These are phyloP conservation scores for Euplagia quadripunctaria DNA, from an alignment of 2,888 invertebrate species.

Conservation along the genomic window DNA sequence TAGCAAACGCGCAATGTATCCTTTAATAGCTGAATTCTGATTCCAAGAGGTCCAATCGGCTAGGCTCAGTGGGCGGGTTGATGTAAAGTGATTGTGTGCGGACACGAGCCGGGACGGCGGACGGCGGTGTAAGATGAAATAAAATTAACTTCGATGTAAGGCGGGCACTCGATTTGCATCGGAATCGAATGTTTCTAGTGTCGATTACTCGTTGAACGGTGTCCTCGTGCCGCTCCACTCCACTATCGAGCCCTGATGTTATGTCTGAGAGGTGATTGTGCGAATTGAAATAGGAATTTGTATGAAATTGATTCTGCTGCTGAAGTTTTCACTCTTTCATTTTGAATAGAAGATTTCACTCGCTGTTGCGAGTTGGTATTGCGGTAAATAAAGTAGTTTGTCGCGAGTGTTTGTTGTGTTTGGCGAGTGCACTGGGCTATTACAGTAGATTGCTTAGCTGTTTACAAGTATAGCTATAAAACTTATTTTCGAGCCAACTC, in stretches of 20 bases:
- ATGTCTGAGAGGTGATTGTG: slow-evolving; percentile 24
- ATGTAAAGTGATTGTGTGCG: slow-evolving; percentile 51
- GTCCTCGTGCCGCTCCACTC: slow-evolving; percentile 22
- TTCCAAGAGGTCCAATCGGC: slow-evolving; percentile 39
- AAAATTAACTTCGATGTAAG: slow-evolving; percentile 54
- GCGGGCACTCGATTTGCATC: slow-evolving; percentile 56
- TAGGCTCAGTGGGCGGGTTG: slow-evolving; percentile 35
- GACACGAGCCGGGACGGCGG: slow-evolving; percentile 38
- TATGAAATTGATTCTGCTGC: slow-evolving; percentile 37
- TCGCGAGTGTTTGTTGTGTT: slow-evolving; percentile 14
- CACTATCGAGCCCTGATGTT: slow-evolving; percentile 19
- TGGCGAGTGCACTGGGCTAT: slow-evolving; percentile 15
- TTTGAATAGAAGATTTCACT: slow-evolving; percentile 11
- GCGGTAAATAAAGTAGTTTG: slow-evolving; percentile 19
- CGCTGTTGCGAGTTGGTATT: neutral
- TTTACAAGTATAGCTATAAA: slow-evolving; percentile 21
- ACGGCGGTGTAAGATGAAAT: slow-evolving; percentile 51
- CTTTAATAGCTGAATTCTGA: slow-evolving; percentile 30
- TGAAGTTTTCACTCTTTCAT: slow-evolving; percentile 18
- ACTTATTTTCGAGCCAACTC: slow-evolving; percentile 17
- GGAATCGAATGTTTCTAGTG: slow-evolving; percentile 58
- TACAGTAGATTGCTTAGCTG: slow-evolving; percentile 20
- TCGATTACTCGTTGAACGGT: slow-evolving; percentile 43
- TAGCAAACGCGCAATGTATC: slow-evolving; percentile 45
- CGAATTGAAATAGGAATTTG: slow-evolving; percentile 29